These are phyloP conservation scores for Anas bahamensis DNA, from an alignment of 2,797 vertebrate genomes.

Conservation along the genomic window DNA sequence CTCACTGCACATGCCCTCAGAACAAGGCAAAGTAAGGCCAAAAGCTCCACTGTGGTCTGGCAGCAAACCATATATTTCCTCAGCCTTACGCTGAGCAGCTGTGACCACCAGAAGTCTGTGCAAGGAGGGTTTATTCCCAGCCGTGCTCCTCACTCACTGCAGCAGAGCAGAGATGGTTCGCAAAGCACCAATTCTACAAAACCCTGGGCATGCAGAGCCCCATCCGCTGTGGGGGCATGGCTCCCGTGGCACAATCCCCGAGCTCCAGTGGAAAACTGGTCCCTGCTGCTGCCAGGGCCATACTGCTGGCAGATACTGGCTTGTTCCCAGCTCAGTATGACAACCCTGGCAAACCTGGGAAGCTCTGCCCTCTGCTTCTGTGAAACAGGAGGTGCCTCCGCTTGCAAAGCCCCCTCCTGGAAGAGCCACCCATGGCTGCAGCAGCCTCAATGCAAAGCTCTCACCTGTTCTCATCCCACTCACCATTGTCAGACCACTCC, in stretches of 20 bases:
- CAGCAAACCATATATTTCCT: fast-evolving
- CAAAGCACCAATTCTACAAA: neutral
- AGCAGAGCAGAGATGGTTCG: neutral
- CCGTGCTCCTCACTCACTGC: neutral
- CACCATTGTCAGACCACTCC: neutral
- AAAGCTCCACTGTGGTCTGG: neutral
- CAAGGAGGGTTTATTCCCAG: neutral
- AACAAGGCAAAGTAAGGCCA: neutral
- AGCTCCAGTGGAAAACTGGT: no score
- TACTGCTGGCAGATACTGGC: neutral
- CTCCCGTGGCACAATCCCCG: no score
- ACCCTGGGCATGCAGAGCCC: no score
- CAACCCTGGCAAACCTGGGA: neutral
- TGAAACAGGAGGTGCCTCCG: neutral
- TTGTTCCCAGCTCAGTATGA: neutral
- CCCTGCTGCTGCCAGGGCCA: no score
- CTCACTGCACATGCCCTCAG: neutral
- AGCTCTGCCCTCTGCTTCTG: neutral
- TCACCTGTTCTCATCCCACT: neutral
- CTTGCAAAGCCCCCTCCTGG: neutral
- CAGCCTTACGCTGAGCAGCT: fast-evolving
- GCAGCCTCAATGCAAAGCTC: neutral
- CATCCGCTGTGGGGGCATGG: neutral
- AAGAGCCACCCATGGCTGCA: neutral
- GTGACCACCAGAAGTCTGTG: fast-evolving